Conservation (phyloP, 2,888 invertebrate species). For the Hypena proboscidalis region DNA sequence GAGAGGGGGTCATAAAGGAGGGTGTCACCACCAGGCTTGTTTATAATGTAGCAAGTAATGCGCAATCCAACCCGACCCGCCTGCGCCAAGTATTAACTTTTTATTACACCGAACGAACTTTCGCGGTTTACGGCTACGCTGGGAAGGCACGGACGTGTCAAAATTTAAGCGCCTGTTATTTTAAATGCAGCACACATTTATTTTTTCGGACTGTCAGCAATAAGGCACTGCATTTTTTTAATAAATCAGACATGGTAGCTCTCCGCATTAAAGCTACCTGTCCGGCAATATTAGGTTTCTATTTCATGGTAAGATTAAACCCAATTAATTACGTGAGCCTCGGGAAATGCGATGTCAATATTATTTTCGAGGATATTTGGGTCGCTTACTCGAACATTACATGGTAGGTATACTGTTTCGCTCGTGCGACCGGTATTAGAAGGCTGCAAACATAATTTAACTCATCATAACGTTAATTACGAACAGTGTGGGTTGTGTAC, state of each 20-base stretch:
- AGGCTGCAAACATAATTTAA: constrained; percentile 13
- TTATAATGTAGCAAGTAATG: constrained; percentile 83
- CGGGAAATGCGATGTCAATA: no score
- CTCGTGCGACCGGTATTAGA: constrained; percentile 2
- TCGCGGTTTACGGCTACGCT: constrained; percentile 68
- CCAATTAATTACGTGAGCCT: no score
- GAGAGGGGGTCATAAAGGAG: constrained; percentile 76
- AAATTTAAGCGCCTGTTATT: constrained; percentile 56
- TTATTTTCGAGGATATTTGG: no score
- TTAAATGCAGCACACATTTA: constrained; percentile 40
- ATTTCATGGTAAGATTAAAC: no score
- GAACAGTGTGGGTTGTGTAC: constrained; percentile 4
- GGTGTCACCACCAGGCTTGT: constrained; percentile 80
- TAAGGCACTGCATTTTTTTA: constrained; percentile 31
- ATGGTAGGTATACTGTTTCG: background rate
- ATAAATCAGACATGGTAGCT: no score
- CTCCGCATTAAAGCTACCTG: no score
- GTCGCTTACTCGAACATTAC: background rate
- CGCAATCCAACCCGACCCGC: constrained; percentile 71
- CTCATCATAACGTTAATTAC: constrained; percentile 14
- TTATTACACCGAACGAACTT: constrained; percentile 79
- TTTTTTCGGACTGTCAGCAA: constrained; percentile 31
- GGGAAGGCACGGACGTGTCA: constrained; percentile 60
- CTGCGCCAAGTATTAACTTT: constrained; percentile 78
- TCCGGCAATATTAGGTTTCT: no score